Conservation (phyloP, 2,113 vertebrate genomes). For the Nanorana parkeri region DNA sequence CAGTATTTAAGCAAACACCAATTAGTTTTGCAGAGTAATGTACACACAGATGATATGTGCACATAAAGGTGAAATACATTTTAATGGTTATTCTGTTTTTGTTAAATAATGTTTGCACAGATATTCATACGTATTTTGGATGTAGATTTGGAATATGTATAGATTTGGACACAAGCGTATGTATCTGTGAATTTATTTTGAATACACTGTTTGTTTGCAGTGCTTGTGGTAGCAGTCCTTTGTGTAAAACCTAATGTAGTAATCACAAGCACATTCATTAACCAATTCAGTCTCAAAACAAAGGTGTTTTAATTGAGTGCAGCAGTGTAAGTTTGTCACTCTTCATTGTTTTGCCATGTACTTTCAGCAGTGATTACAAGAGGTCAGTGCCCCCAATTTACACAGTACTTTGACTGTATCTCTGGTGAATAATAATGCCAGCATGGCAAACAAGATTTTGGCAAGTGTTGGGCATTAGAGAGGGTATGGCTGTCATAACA, state of each 20-base stretch:
- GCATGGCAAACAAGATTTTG: constrained; percentile 51
- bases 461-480: constrained; percentile 29
- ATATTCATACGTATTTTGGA: too few relatives aligned
- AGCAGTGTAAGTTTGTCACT: constrained; percentile 34
- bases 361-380: constrained; percentile 53
- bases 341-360: constrained; percentile 53
- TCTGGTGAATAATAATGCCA: constrained; percentile 43
- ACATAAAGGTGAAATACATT: too few relatives aligned
- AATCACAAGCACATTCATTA: not conserved
- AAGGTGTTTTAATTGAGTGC: constrained; percentile 49
- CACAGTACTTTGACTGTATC: constrained; percentile 31
- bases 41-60: too few relatives aligned
- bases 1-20: too few relatives aligned
- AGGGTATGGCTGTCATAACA: not conserved
- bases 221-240: not conserved
- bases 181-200: too few relatives aligned
- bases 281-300: constrained; percentile 17
- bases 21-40: too few relatives aligned
- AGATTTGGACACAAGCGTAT: too few relatives aligned
- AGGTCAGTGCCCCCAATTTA: constrained; percentile 57
- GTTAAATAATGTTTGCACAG: too few relatives aligned
- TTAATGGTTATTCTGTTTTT: too few relatives aligned
- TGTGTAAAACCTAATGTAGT: not conserved
- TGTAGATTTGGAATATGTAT: too few relatives aligned
- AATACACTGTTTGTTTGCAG: too few relatives aligned